Evolutionary conservation across 2,113 vertebrate genomes (phyloP).

Genomic region (Ochotona curzoniae): DNA sequence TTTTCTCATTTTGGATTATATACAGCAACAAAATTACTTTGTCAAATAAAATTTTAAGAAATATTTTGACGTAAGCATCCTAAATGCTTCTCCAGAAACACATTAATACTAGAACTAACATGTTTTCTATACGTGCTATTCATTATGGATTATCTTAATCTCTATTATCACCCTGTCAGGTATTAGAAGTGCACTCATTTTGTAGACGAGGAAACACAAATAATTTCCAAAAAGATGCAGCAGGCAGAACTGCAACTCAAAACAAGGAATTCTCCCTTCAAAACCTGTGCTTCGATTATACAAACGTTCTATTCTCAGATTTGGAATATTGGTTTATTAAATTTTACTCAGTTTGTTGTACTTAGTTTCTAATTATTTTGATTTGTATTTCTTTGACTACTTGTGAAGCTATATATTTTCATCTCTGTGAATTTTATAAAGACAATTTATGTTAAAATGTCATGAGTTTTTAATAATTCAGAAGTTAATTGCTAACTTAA

Average conservation of each 20-base stretch:
- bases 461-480: constrained; percentile 13
- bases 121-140: neutral
- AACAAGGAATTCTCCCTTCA: neutral
- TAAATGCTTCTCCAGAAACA: neutral
- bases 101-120: neutral
- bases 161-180: neutral
- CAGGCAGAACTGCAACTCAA: neutral
- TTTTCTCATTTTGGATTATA: constrained; percentile 54
- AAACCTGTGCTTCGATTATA: neutral
- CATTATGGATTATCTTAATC: neutral
- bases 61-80: neutral
- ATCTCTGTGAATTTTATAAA: neutral
- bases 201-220: neutral
- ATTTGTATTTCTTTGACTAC: constrained; percentile 22
- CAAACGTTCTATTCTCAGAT: neutral
- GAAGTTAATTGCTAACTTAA: neutral
- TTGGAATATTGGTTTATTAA: neutral
- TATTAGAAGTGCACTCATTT: neutral
- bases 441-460: neutral
- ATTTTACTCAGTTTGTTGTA: neutral
- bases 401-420: constrained; percentile 22
- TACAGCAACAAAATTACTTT: neutral
- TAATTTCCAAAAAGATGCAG: neutral
- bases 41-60: neutral
- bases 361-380: neutral